Evolutionary conservation across 92 coral and sea anemone genomes (phyloP).

Genomic region (Palythoa caribaeorum): DNA sequence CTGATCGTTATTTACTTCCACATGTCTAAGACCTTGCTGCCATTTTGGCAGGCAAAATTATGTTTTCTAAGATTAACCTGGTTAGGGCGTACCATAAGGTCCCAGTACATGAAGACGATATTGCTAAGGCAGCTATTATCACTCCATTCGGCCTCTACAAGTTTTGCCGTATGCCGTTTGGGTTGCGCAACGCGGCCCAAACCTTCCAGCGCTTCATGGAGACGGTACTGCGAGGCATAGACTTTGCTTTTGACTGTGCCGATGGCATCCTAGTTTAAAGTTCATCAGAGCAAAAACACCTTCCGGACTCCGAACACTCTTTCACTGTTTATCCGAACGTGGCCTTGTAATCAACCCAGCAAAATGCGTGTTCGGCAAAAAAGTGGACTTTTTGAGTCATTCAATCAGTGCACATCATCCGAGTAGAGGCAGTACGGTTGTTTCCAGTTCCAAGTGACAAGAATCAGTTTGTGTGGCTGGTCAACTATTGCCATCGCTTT

Average conservation of each 20-base stretch:
- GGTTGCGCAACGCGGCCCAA: slow-evolving; percentile 58
- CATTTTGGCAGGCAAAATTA: no score
- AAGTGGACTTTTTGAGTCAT: slow-evolving; percentile 60
- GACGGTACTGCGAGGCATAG: slow-evolving; percentile 41
- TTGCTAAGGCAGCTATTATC: slow-evolving; percentile 57
- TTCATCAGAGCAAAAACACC: slow-evolving; percentile 13
- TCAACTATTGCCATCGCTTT: slow-evolving; percentile 61
- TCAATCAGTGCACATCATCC: slow-evolving; percentile 3
- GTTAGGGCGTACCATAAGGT: slow-evolving; percentile 68
- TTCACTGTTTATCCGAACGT: slow-evolving; percentile 51
- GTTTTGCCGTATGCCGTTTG: slow-evolving; percentile 64
- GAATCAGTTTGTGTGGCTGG: slow-evolving; percentile 31
- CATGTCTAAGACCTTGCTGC: no score
- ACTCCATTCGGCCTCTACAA: slow-evolving; percentile 66
- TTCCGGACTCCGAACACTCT: slow-evolving; percentile 48
- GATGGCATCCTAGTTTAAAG: slow-evolving; percentile 32
- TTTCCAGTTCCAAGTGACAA: slow-evolving; percentile 49
- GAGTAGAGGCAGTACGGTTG: slow-evolving; percentile 53
- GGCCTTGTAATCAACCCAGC: slow-evolving; percentile 19
- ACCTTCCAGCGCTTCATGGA: slow-evolving; percentile 68
- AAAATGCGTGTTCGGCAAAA: slow-evolving; percentile 61
- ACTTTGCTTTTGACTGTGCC: slow-evolving; percentile 44
- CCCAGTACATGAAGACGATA: slow-evolving; percentile 47
- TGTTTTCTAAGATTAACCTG: slow-evolving; percentile 41
- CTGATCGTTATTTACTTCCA: no score